phyloP scores from a whole-genome alignment of 2,797 vertebrate species.

The Artibeus jamaicensis region DNA sequence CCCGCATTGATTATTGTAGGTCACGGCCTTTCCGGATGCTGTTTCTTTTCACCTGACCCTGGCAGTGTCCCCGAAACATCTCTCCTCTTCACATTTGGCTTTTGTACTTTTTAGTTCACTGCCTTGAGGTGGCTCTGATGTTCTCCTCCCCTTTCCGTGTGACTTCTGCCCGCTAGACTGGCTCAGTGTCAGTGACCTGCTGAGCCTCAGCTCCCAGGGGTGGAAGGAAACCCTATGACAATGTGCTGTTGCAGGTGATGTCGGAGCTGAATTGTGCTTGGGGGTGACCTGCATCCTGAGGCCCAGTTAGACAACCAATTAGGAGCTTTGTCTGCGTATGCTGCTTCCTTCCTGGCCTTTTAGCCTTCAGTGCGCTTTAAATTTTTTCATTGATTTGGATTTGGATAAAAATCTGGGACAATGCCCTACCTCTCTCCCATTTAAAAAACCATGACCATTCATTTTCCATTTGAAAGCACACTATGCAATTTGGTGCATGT shows the following conservation, averaged over 20 bases:
- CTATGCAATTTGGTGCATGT: not conserved
- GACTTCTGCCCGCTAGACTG: not conserved
- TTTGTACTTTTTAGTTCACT: not conserved
- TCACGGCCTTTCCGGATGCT: not conserved
- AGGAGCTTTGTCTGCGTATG: not conserved
- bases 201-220: not conserved
- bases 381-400: not conserved
- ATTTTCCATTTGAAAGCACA: not conserved
- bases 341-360: not conserved
- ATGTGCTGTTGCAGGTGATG: not conserved
- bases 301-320: not conserved
- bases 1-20: not conserved
- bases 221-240: not conserved
- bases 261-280: not conserved
- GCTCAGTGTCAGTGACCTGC: not conserved
- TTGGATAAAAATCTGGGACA: not conserved
- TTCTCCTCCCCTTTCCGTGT: not conserved
- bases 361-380: not conserved
- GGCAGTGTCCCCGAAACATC: not conserved
- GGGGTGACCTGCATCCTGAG: not conserved
- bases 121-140: not conserved
- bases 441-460: not conserved
- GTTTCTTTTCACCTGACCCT: not conserved
- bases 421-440: not conserved
- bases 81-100: not conserved